Evolutionary conservation across 2,113 vertebrate genomes (phyloP).

Genomic region (Semnornis frantzii): DNA sequence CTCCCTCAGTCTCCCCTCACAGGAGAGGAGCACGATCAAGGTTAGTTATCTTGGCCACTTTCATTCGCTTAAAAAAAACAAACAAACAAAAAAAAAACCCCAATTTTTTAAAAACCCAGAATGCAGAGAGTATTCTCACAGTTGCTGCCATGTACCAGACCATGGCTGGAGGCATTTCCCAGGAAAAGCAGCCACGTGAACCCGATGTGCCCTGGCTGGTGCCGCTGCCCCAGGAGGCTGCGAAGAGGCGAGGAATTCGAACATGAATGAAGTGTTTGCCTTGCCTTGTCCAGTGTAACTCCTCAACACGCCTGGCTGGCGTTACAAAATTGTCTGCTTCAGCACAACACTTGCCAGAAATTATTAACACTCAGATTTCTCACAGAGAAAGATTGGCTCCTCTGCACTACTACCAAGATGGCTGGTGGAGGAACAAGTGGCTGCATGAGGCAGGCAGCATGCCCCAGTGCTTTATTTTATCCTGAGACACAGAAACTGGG

Average conservation of each 20-base stretch:
- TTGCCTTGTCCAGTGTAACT: conserved; percentile 11
- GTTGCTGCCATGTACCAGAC: rapidly evolving
- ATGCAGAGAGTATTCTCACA: neutral
- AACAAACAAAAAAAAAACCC: neutral
- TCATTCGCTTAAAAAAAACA: neutral
- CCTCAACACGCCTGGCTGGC: neutral
- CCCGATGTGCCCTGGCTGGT: neutral
- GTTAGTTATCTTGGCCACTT: neutral
- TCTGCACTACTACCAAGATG: neutral
- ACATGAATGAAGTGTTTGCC: conserved; percentile 15
- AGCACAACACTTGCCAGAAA: conserved; percentile 57
- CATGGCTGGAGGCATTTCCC: neutral
- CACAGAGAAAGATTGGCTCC: neutral
- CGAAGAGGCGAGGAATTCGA: neutral
- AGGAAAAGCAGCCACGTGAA: neutral
- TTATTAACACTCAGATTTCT: conserved; percentile 47
- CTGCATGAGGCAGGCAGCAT: neutral
- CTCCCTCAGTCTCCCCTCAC: too few relatives aligned
- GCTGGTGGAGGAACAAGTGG: rapidly evolving
- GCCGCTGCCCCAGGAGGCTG: neutral
- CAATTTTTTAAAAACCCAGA: neutral
- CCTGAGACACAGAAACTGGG: neutral
- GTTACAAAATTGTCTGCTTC: neutral
- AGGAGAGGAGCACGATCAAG: neutral
- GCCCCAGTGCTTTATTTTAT: neutral